Evolutionary conservation across 2,797 vertebrate genomes (phyloP).

Genomic region (Cephalopachus bancanus): DNA sequence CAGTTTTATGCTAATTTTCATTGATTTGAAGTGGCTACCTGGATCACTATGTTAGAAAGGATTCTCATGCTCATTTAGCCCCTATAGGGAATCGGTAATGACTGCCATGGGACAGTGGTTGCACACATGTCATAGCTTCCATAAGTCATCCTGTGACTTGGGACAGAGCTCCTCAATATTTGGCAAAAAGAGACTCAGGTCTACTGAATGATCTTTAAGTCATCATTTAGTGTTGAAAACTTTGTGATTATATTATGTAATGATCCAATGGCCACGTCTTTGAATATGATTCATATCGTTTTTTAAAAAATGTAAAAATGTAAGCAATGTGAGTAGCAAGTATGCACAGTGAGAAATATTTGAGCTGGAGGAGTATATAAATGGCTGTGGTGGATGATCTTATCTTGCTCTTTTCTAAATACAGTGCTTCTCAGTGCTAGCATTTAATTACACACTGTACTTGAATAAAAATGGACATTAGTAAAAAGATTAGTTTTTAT

Average conservation of each 20-base stretch:
- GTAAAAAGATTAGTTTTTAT: constrained; percentile 76
- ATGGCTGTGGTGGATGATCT: constrained; percentile 80
- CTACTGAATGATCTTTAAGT: constrained; percentile 27
- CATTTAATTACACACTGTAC: constrained; percentile 79
- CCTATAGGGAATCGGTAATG: neutral
- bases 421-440: constrained; percentile 62
- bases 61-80: neutral
- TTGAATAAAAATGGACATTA: constrained; percentile 79
- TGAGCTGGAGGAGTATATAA: constrained; percentile 75
- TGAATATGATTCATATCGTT: constrained; percentile 50
- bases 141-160: neutral
- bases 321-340: constrained; percentile 50
- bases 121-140: neutral
- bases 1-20: constrained; percentile 16
- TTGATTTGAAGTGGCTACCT: neutral
- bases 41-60: neutral
- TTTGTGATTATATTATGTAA: constrained; percentile 27
- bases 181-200: neutral
- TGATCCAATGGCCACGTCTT: neutral
- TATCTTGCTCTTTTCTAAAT: constrained; percentile 80
- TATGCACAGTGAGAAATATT: constrained; percentile 64
- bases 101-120: neutral
- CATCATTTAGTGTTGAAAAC: neutral
- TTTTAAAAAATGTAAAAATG: constrained; percentile 26
- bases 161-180: neutral